phyloP scores from a whole-genome alignment of 2,113 vertebrate species.

The Crocuta crocuta region DNA sequence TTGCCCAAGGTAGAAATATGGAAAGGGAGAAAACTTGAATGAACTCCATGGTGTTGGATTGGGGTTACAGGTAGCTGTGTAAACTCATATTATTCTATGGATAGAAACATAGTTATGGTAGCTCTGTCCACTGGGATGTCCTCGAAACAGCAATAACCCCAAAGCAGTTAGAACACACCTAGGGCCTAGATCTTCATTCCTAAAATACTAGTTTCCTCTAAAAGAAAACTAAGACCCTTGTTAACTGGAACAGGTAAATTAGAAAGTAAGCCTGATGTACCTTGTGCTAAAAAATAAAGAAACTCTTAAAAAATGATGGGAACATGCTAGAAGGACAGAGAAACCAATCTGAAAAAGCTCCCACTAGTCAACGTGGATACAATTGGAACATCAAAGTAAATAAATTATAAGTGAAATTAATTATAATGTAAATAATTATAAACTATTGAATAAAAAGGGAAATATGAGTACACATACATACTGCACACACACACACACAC shows the following conservation, averaged over 20 bases:
- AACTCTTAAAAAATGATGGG: not conserved
- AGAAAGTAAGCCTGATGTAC: not conserved
- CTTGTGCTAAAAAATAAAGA: constrained; percentile 43
- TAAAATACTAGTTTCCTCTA: not conserved
- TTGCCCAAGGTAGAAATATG: not conserved
- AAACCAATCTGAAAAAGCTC: not conserved
- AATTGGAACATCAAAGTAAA: not conserved
- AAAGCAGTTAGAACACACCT: not conserved
- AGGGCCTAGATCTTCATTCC: not conserved
- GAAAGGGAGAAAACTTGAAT: not conserved
- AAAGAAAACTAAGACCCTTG: not conserved
- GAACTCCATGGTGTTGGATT: not conserved
- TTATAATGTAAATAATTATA: constrained; percentile 1
- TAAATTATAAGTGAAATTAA: not conserved
- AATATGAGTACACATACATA: not conserved
- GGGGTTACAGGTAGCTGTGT: not conserved
- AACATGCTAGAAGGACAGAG: not conserved
- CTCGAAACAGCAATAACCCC: not conserved
- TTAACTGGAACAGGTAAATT: not conserved
- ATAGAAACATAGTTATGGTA: not conserved
- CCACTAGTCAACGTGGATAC: not conserved
- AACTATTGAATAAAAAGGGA: not conserved
- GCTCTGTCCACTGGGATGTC: not conserved
- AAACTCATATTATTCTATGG: not conserved
- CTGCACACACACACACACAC: not conserved